Evolutionary conservation across 2,888 invertebrate genomes (phyloP).

Genomic region (Agrochola litura): DNA sequence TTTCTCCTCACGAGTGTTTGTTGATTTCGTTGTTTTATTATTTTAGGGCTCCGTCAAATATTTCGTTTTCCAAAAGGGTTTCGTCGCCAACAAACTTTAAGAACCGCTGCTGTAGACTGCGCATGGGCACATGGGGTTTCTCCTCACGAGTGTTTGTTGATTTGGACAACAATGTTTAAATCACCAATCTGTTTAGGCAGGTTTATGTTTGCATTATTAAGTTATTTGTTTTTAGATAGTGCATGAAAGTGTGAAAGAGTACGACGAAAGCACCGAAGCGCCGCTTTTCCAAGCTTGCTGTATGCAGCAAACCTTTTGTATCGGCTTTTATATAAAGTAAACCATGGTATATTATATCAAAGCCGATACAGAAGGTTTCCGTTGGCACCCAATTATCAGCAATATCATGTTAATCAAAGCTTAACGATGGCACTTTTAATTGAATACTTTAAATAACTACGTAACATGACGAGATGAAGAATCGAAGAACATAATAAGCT

Average conservation of each 20-base stretch:
- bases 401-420: constrained; percentile 13
- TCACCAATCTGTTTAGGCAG: not conserved
- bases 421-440: not conserved
- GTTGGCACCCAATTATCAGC: not conserved
- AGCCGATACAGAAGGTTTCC: not conserved
- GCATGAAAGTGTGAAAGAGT: not conserved
- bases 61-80: too few species aligned
- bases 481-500: constrained; percentile 5
- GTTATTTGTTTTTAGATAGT: not conserved
- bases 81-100: too few species aligned
- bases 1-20: too few species aligned
- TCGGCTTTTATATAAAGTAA: too few species aligned
- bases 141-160: not conserved
- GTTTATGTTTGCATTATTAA: not conserved
- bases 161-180: not conserved
- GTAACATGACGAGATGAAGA: not conserved
- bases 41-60: too few species aligned
- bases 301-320: not conserved
- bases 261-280: not conserved
- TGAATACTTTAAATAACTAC: constrained; percentile 17
- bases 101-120: too few species aligned
- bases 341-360: not conserved
- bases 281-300: not conserved
- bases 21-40: too few species aligned
- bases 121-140: not conserved